phyloP scores from a whole-genome alignment of 2,888 invertebrate genomes.

The Abrostola tripartita region DNA sequence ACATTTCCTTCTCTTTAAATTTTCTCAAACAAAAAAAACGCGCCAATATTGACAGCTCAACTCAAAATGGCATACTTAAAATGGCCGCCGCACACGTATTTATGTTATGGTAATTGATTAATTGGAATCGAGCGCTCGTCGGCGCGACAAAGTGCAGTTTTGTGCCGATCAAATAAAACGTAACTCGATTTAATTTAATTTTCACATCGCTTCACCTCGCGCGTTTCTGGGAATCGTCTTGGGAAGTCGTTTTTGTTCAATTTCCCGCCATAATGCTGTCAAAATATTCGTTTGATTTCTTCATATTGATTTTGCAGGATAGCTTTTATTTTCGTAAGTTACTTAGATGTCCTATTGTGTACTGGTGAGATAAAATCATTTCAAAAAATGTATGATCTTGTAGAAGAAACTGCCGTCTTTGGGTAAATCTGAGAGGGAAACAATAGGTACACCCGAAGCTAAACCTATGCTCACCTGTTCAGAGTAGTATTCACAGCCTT shows the following conservation, averaged over 20 bases:
- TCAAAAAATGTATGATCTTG: no score
- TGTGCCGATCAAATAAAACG: conserved; percentile 55
- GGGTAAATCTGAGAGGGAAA: no score
- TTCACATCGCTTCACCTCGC: conserved; percentile 39
- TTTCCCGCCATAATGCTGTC: conserved; percentile 57
- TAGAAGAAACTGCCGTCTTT: no score
- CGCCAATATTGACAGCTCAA: conserved; percentile 46
- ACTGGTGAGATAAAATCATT: no score
- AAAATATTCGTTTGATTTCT: conserved; percentile 27
- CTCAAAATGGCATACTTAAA: conserved; percentile 49
- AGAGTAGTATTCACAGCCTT: no score
- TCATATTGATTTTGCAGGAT: conserved; percentile 18
- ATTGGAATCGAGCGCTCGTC: conserved; percentile 63
- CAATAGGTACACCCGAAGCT: no score
- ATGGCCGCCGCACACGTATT: conserved; percentile 57
- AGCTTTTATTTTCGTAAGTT: not conserved
- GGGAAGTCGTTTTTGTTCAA: conserved; percentile 51
- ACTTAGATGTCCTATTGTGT: not conserved
- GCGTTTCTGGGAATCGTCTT: conserved; percentile 49
- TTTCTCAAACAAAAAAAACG: conserved; percentile 4
- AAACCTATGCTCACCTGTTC: no score
- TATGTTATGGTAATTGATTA: conserved; percentile 66
- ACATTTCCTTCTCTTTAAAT: no score
- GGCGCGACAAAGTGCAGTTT: conserved; percentile 61
- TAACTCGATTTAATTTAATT: conserved; percentile 51